phyloP scores from a whole-genome alignment of 2,113 vertebrate species.

The Pycnonotus jocosus region DNA sequence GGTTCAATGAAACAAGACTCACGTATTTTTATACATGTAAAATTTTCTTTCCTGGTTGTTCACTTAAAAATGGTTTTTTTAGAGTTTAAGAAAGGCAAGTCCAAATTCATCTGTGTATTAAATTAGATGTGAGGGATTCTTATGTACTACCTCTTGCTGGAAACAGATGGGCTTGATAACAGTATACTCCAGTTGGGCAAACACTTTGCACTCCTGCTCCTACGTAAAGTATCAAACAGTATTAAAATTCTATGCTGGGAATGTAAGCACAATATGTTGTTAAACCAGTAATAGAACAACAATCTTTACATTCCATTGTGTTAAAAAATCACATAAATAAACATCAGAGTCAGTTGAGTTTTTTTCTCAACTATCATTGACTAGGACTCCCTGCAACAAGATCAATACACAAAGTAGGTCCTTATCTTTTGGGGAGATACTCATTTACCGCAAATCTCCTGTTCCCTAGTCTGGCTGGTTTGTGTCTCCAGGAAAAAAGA shows the following conservation, averaged over 20 bases:
- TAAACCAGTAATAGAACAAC: background rate
- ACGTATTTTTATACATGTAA: background rate
- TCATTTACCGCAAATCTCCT: background rate
- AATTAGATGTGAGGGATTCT: background rate
- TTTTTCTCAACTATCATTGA: background rate
- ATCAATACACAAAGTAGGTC: background rate
- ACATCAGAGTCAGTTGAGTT: background rate
- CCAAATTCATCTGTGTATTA: background rate
- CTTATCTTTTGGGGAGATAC: background rate
- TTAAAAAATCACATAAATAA: background rate
- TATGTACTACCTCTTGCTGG: background rate
- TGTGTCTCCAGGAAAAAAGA: background rate
- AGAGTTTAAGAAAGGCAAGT: background rate
- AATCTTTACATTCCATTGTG: background rate
- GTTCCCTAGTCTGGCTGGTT: background rate
- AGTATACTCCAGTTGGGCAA: background rate
- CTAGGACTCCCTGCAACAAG: background rate
- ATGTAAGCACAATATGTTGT: background rate
- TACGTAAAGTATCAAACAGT: background rate
- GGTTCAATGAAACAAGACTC: background rate
- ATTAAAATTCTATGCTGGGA: background rate
- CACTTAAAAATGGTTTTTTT: background rate
- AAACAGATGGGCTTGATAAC: background rate
- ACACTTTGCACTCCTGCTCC: background rate
- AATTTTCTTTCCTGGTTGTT: background rate